Evolutionary conservation across 2,113 vertebrate species (phyloP).

Genomic region (Passer montanus): DNA sequence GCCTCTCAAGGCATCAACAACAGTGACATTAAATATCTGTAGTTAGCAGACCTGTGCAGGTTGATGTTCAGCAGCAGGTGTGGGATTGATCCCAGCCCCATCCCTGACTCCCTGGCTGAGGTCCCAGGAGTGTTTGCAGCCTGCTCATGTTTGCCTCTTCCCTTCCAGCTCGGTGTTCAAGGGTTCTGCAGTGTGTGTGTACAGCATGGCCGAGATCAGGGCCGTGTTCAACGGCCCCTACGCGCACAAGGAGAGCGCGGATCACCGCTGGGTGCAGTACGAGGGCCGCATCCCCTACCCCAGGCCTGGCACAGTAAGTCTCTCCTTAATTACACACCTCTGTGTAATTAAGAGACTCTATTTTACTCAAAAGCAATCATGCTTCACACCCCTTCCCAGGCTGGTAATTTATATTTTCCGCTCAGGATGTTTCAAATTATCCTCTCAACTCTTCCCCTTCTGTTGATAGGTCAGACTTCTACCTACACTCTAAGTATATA

Average conservation of each 20-base stretch:
- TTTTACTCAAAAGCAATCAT: not conserved
- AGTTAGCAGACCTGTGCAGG: not conserved
- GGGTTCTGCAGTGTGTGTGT: slow-evolving; percentile 96
- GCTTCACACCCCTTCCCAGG: not conserved
- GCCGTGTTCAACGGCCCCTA: slow-evolving; percentile 95
- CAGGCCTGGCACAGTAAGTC: slow-evolving; percentile 89
- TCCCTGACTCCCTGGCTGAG: not conserved
- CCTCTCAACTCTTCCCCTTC: not conserved
- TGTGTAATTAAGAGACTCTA: not conserved
- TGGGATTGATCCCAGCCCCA: not conserved
- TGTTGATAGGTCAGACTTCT: slow-evolving; percentile 1
- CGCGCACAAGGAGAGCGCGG: slow-evolving; percentile 93
- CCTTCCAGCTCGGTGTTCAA: slow-evolving; percentile 91
- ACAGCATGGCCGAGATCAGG: slow-evolving; percentile 94
- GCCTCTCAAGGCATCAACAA: not conserved
- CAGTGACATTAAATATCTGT: not conserved
- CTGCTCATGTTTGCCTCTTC: not conserved
- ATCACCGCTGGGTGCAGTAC: slow-evolving; percentile 95
- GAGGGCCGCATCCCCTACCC: slow-evolving; percentile 94
- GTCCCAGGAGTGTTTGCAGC: accelerated
- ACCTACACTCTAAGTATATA: not conserved
- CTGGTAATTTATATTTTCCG: not conserved
- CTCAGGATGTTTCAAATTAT: slow-evolving; percentile 49
- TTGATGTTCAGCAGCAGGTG: not conserved
- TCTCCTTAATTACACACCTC: not conserved